Conservation (phyloP, 2,113 vertebrate species). For the Columbina picui region DNA sequence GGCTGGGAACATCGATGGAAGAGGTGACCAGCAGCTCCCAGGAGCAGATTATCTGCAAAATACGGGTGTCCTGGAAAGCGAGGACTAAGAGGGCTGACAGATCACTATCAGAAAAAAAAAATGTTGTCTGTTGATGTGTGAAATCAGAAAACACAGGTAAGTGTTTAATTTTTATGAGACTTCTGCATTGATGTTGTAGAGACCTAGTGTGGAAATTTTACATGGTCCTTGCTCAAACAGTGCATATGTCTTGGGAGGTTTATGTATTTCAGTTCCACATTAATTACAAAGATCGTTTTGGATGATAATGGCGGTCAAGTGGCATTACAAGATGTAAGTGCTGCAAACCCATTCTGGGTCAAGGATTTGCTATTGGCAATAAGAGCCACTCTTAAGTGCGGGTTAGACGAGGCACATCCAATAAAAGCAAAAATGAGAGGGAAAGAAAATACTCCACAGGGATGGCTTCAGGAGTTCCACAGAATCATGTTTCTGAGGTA, state of each 20-base stretch:
- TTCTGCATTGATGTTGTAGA: neutral
- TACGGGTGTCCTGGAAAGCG: neutral
- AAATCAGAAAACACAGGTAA: neutral
- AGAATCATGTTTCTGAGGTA: neutral
- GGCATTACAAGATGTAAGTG: neutral
- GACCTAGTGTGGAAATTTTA: neutral
- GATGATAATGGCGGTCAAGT: neutral
- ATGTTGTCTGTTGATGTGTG: neutral
- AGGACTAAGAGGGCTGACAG: neutral
- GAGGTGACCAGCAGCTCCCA: neutral
- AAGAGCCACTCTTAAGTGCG: neutral
- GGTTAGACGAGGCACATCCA: neutral
- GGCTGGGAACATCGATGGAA: neutral
- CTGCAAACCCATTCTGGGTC: neutral
- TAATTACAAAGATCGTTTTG: neutral
- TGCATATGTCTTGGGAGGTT: neutral
- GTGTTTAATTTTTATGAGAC: conserved; percentile 4
- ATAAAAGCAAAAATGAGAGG: neutral
- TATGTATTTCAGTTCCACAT: neutral
- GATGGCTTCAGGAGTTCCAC: neutral
- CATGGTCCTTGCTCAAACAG: neutral
- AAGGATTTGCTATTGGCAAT: neutral
- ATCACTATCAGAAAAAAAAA: neutral
- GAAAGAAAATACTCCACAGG: neutral
- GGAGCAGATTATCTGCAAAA: neutral